Percentiles rank a stretch among this genome's conserved stretches.
Evolutionary conservation across 2,888 invertebrate genomes (phyloP).

Genomic region (Antitype chi): DNA sequence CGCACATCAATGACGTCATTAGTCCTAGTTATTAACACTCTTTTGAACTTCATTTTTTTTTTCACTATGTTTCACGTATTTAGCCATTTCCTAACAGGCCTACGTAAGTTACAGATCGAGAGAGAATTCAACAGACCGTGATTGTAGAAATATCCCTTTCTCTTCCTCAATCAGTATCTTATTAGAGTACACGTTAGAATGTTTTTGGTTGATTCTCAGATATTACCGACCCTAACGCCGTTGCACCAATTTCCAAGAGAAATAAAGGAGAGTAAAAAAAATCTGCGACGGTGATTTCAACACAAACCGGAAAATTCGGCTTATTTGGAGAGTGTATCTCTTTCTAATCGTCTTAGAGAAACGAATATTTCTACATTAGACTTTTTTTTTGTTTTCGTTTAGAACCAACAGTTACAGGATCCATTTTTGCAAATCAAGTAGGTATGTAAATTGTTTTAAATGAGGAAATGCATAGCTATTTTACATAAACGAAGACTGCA

Average conservation of each 20-base stretch:
- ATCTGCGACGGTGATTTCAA: not conserved
- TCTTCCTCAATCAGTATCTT: conserved; percentile 39
- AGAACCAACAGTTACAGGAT: not conserved
- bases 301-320: not conserved
- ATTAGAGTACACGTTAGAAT: not conserved
- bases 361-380: not conserved
- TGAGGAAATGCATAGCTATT: conserved; percentile 25
- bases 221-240: not conserved
- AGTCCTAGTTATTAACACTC: not conserved
- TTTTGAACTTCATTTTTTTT: not conserved
- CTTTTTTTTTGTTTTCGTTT: not conserved
- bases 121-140: conserved; percentile 53
- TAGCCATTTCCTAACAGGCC: conserved; percentile 34
- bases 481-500: conserved; percentile 30
- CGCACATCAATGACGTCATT: not conserved
- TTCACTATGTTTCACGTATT: not conserved
- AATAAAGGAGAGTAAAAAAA: not conserved
- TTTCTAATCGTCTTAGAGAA: not conserved
- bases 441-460: conserved; percentile 25
- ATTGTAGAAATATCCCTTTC: conserved; percentile 46
- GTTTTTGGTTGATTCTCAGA: not conserved
- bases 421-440: not conserved
- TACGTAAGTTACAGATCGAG: conserved; percentile 25
- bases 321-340: not conserved
- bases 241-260: not conserved